Percentiles rank a stretch among this genome's conserved stretches.
Conservation (phyloP, 2,113 vertebrate genomes). For the Spea bombifrons region DNA sequence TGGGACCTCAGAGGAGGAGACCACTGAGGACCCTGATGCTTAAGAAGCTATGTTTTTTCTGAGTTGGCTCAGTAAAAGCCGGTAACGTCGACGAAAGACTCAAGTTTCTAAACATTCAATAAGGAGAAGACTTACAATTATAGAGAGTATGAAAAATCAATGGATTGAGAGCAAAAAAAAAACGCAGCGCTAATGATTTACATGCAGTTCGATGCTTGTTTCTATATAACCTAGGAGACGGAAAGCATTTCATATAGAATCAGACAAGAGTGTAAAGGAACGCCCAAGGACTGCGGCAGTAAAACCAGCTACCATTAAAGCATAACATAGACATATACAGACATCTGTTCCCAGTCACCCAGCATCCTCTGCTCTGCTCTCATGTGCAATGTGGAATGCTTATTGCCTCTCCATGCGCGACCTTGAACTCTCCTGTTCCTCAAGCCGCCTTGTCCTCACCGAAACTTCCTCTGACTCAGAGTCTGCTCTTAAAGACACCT, state of each 20-base stretch:
- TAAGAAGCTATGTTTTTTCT: too few species aligned
- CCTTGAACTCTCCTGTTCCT: constrained; percentile 24
- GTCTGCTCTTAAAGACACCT: background rate
- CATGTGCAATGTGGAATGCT: constrained; percentile 19
- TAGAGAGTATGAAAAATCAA: too few species aligned
- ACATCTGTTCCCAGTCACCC: constrained; percentile 45
- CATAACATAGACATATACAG: constrained; percentile 10
- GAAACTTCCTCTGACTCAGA: constrained; percentile 18
- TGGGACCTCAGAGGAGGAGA: too few species aligned
- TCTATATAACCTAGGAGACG: background rate
- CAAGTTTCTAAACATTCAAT: too few species aligned
- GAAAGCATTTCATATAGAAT: constrained; percentile 6
- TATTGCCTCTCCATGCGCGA: constrained; percentile 33
- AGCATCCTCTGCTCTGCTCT: constrained; percentile 17
- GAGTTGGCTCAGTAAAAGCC: too few species aligned
- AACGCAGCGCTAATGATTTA: too few species aligned
- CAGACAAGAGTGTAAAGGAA: constrained; percentile 5
- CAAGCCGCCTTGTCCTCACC: constrained; percentile 23
- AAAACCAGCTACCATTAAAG: constrained; percentile 2
- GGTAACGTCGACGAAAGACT: too few species aligned
- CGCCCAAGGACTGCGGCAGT: background rate
- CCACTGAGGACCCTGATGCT: too few species aligned
- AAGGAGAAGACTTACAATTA: too few species aligned
- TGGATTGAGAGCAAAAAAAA: too few species aligned
- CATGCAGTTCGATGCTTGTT: background rate